Percentiles rank a stretch among this genome's conserved stretches.
phyloP scores from a whole-genome alignment of 2,113 vertebrate species.

The Takifugu flavidus region DNA sequence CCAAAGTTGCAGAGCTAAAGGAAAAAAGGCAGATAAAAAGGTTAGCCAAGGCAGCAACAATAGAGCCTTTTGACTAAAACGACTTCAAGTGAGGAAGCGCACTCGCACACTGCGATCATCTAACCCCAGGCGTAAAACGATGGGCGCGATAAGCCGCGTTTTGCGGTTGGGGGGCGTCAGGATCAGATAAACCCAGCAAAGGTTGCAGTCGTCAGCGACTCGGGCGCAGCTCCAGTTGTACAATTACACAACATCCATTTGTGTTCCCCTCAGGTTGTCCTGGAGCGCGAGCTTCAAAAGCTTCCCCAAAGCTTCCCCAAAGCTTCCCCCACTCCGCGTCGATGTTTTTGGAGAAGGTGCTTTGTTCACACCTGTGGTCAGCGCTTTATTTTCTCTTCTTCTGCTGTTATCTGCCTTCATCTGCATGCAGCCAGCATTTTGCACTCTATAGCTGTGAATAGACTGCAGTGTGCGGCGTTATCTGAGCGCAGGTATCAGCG shows the following conservation, averaged over 20 bases:
- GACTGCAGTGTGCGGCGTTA: slow-evolving; percentile 62
- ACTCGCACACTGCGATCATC: slow-evolving; percentile 51
- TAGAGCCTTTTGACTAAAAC: slow-evolving; percentile 3
- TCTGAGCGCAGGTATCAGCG: slow-evolving; percentile 57
- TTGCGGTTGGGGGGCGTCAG: slow-evolving; percentile 34
- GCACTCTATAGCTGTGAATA: slow-evolving; percentile 66
- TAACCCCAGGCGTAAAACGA: slow-evolving; percentile 39
- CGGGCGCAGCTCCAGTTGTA: slow-evolving; percentile 54
- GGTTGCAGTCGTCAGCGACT: slow-evolving; percentile 55
- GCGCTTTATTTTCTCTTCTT: slow-evolving; percentile 59
- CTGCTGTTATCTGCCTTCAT: slow-evolving; percentile 56
- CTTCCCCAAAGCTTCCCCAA: slow-evolving; percentile 26
- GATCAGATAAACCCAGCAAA: slow-evolving; percentile 63
- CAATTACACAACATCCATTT: slow-evolving; percentile 60
- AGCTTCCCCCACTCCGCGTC: slow-evolving; percentile 16
- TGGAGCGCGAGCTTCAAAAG: slow-evolving; percentile 53
- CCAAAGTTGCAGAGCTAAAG: no score
- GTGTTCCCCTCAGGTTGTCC: slow-evolving; percentile 19
- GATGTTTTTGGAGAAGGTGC: slow-evolving; percentile 57
- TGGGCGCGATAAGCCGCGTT: slow-evolving; percentile 47
- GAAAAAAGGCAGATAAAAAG: no score
- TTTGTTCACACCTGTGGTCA: slow-evolving; percentile 68
- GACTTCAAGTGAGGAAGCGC: slow-evolving; percentile 19
- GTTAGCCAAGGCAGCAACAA: background rate
- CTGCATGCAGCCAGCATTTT: slow-evolving; percentile 67